Evolutionary conservation across 2,113 vertebrate species (phyloP).

Genomic region (Climacteris rufus): DNA sequence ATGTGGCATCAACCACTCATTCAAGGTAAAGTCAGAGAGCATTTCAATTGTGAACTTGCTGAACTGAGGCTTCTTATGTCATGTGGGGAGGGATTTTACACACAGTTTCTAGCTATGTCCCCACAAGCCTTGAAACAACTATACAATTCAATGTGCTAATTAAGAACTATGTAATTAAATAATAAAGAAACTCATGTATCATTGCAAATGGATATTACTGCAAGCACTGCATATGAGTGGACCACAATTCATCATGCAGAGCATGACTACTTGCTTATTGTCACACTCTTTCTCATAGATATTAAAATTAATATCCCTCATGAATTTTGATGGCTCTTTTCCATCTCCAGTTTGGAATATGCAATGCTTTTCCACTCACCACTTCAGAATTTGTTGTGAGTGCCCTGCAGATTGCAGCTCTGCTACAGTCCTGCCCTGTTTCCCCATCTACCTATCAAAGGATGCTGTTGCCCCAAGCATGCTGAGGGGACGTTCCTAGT

Average conservation of each 20-base stretch:
- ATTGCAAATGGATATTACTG: background rate
- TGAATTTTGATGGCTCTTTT: constrained; percentile 11
- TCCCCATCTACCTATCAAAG: background rate
- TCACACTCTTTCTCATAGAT: background rate
- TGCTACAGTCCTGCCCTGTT: fast-evolving
- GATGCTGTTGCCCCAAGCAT: fast-evolving
- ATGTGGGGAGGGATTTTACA: background rate
- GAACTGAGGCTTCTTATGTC: background rate
- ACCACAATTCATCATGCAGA: background rate
- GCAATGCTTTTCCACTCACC: background rate
- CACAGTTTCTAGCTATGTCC: background rate
- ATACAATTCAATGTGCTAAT: constrained; percentile 7
- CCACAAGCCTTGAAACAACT: background rate
- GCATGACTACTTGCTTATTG: background rate
- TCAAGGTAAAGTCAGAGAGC: background rate
- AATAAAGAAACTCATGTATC: constrained; percentile 14
- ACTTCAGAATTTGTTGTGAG: background rate
- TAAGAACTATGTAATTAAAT: constrained; percentile 25
- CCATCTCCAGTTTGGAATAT: background rate
- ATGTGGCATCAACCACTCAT: background rate
- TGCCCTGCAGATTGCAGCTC: background rate
- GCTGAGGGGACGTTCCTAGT: too few species aligned
- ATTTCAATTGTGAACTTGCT: background rate
- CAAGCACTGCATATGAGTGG: background rate
- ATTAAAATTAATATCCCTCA: constrained; percentile 25